These are phyloP conservation scores for Lasioglossum baleicum DNA, from an alignment of 1,140 invertebrate genomes.

Conservation along the genomic window DNA sequence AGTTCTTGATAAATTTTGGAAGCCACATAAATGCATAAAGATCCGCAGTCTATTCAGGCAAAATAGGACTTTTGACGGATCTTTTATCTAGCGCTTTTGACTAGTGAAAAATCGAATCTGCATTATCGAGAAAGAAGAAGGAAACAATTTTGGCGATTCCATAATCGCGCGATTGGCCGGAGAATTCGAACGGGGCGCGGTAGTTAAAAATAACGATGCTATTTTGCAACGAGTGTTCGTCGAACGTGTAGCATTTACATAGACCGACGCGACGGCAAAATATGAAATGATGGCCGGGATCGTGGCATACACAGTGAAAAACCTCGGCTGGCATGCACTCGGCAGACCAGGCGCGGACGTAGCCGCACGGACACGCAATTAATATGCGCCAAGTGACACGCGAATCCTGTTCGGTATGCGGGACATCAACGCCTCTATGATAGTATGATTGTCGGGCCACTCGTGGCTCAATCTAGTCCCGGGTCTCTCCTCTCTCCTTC, in stretches of 20 bases:
- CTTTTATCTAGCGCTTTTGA: no score
- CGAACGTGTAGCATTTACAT: not conserved
- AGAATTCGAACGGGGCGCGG: no score
- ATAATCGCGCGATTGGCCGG: no score
- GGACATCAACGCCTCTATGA: constrained; percentile 71
- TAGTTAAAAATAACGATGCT: not conserved
- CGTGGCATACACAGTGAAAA: not conserved
- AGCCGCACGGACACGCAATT: constrained; percentile 55
- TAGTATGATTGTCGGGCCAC: constrained; percentile 71
- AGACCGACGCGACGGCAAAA: not conserved
- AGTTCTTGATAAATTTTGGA: no score
- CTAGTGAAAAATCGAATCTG: no score
- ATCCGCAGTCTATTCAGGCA: no score
- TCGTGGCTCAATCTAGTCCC: constrained; percentile 60
- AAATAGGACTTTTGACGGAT: no score
- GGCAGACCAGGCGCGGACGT: no score
- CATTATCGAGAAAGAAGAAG: no score
- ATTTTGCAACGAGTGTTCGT: not conserved
- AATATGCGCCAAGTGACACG: constrained; percentile 70
- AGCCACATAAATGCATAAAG: no score
- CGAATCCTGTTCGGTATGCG: constrained; percentile 67
- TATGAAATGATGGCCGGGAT: not conserved
- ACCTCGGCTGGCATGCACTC: not conserved
- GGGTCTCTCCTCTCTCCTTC: not conserved
- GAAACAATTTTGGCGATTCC: no score